These are phyloP conservation scores for Drosophila mettleri DNA, from an alignment of 2,888 invertebrate species.

Conservation along the genomic window DNA sequence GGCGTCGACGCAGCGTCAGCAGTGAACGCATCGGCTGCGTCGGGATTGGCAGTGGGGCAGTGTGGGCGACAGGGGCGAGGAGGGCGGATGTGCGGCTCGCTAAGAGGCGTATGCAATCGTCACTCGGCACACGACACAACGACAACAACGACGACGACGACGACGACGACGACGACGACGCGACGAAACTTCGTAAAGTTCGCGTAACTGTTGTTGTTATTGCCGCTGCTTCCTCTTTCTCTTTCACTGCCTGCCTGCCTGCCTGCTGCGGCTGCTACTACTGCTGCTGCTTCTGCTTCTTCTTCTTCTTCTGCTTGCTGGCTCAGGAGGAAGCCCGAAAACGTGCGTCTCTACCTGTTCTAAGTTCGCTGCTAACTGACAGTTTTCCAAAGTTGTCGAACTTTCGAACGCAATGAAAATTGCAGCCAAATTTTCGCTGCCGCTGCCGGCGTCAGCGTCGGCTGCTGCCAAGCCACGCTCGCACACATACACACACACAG, in stretches of 20 bases:
- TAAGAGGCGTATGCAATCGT: conserved; percentile 13
- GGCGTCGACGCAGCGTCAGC: conserved; percentile 38
- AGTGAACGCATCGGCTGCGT: conserved; percentile 40
- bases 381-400: conserved; percentile 86
- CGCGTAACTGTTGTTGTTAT: conserved; percentile 19
- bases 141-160: conserved; percentile 2
- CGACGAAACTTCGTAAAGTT: conserved; percentile 31
- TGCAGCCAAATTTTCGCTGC: conserved; percentile 76
- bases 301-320: conserved; percentile 26
- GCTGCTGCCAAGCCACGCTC: neutral
- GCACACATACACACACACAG: neutral
- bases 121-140: conserved; percentile 32
- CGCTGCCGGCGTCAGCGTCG: conserved; percentile 32
- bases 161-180: conserved; percentile 11
- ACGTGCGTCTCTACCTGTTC: conserved; percentile 86
- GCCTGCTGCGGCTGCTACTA: conserved; percentile 14
- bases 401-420: conserved; percentile 84
- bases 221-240: conserved; percentile 22
- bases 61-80: neutral
- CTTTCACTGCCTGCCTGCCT: conserved; percentile 7
- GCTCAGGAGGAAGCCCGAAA: conserved; percentile 81
- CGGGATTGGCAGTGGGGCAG: conserved; percentile 6
- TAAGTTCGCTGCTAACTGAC: conserved; percentile 86
- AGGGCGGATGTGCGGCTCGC: neutral
- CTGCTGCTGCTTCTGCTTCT: conserved; percentile 25